Evolutionary conservation across 2,113 vertebrate species (phyloP).

Genomic region (Scatophagus argus): DNA sequence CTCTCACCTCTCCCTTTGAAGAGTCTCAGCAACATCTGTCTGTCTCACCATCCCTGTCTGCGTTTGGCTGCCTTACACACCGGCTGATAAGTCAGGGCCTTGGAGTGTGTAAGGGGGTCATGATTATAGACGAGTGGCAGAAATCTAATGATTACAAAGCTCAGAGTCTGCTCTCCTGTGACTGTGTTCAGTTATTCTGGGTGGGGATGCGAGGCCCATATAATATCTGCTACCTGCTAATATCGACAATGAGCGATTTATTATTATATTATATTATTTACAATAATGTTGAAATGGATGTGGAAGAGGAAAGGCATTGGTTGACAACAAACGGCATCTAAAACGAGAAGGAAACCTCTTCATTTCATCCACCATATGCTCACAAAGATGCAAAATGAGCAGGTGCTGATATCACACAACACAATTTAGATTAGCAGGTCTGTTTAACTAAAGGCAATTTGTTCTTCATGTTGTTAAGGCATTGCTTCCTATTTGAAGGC

Average conservation of each 20-base stretch:
- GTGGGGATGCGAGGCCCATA: neutral
- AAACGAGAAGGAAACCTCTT: neutral
- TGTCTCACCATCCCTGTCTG: slow-evolving; percentile 27
- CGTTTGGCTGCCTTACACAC: slow-evolving; percentile 21
- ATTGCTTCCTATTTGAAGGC: neutral
- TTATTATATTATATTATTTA: too few species aligned
- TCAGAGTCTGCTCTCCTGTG: neutral
- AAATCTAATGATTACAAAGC: slow-evolving; percentile 32
- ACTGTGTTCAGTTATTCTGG: neutral
- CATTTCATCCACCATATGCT: neutral
- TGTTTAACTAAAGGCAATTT: neutral
- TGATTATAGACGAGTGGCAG: slow-evolving; percentile 19
- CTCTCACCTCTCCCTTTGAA: slow-evolving; percentile 48
- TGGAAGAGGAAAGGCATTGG: neutral
- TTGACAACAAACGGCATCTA: neutral
- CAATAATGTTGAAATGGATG: neutral
- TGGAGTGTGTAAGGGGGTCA: slow-evolving; percentile 5
- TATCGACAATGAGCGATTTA: neutral
- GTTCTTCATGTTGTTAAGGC: neutral
- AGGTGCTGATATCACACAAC: neutral
- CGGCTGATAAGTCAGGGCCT: neutral
- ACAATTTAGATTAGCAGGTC: neutral
- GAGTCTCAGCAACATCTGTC: slow-evolving; percentile 31
- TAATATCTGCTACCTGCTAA: neutral
- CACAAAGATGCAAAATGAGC: neutral